Conservation (phyloP, 1,140 invertebrate genomes). For the Neoseiulus cucumeris region DNA sequence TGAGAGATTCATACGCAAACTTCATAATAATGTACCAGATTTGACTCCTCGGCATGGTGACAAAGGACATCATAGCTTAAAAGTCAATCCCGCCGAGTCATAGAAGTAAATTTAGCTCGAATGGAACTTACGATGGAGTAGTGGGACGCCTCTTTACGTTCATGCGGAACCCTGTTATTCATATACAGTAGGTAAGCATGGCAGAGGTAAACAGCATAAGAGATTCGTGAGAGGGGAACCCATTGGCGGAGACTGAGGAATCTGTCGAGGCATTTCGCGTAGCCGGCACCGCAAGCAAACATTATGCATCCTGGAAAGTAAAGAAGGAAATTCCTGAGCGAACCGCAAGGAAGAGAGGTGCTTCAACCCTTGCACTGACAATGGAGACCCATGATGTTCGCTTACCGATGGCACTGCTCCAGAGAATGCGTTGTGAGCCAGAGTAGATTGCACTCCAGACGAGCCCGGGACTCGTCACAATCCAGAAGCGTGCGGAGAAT, state of each 20-base stretch:
- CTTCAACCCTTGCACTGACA: neutral
- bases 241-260: neutral
- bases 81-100: too few species aligned
- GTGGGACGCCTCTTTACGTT: neutral
- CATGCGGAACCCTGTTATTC: neutral
- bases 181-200: neutral
- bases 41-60: too few species aligned
- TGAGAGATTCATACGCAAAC: too few species aligned
- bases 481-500: neutral
- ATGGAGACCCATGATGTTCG: neutral
- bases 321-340: neutral
- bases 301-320: neutral
- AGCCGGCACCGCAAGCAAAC: neutral
- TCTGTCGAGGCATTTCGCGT: neutral
- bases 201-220: neutral
- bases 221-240: neutral
- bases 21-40: too few species aligned
- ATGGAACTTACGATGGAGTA: neutral
- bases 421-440: neutral
- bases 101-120: too few species aligned
- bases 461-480: neutral
- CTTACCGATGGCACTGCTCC: neutral
- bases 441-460: neutral
- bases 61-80: too few species aligned
- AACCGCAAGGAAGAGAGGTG: neutral